Percentiles rank a stretch among this genome's conserved stretches.
These are phyloP conservation scores for Hoplostethus atlanticus DNA, from an alignment of 2,797 vertebrate species.

Conservation along the genomic window DNA sequence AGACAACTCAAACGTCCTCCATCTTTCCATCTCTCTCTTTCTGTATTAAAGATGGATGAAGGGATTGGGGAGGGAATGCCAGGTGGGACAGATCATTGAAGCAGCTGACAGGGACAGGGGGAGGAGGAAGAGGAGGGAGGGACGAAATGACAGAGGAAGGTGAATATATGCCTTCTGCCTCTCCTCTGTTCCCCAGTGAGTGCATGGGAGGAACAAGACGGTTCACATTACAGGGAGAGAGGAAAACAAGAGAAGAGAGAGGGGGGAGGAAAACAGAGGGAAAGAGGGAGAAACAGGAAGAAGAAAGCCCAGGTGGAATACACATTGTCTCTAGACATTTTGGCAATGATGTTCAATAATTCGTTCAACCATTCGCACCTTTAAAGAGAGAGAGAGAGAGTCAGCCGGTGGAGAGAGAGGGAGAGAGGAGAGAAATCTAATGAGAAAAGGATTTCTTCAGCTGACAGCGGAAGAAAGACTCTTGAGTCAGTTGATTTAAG, in stretches of 20 bases:
- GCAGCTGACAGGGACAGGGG: neutral
- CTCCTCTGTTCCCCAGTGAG: neutral
- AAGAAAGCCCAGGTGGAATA: neutral
- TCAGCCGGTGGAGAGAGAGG: neutral
- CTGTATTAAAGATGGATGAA: neutral
- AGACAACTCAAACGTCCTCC: neutral
- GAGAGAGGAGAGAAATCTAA: too few species aligned
- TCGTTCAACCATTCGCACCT: too few species aligned
- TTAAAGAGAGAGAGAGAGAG: neutral
- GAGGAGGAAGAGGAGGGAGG: neutral
- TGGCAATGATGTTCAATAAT: too few species aligned
- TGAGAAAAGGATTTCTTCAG: too few species aligned
- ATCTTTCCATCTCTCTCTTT: neutral
- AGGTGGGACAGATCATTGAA: constrained; percentile 3
- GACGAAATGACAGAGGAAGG: neutral
- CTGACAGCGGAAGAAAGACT: too few species aligned
- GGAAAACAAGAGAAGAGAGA: neutral
- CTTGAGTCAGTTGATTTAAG: too few species aligned
- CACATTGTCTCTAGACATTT: neutral
- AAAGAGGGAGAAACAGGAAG: neutral
- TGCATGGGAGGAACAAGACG: neutral
- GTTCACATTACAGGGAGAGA: neutral
- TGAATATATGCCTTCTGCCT: neutral
- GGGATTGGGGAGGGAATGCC: neutral
- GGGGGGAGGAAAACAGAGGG: neutral